These are phyloP conservation scores for Glaucopsyche alexis DNA, from an alignment of 2,888 invertebrate species.

Conservation along the genomic window DNA sequence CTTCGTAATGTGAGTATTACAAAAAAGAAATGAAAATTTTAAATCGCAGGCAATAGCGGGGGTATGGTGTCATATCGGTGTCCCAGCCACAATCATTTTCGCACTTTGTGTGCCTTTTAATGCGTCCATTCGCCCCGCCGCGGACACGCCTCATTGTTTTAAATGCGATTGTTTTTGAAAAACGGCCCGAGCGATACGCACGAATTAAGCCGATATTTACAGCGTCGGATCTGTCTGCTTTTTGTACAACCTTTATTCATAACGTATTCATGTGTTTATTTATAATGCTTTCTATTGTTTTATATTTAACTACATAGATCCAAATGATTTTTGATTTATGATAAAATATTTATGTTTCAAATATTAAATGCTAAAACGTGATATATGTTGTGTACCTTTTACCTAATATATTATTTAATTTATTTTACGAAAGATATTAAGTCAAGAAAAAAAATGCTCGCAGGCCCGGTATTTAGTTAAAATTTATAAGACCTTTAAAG, in stretches of 20 bases:
- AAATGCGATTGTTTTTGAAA: slow-evolving; percentile 66
- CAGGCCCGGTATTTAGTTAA: no score
- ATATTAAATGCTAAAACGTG: neutral
- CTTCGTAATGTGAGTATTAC: neutral
- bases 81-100: slow-evolving; percentile 37
- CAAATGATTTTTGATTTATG: neutral
- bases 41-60: neutral
- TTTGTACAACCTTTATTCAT: slow-evolving; percentile 26
- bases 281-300: slow-evolving; percentile 25
- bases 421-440: no score
- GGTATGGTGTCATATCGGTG: slow-evolving; percentile 13
- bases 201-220: slow-evolving; percentile 60
- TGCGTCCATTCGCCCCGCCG: slow-evolving; percentile 47
- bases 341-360: neutral
- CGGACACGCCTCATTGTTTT: slow-evolving; percentile 62
- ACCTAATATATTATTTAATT: no score
- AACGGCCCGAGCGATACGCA: slow-evolving; percentile 51
- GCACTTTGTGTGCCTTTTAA: slow-evolving; percentile 40
- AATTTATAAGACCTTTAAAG: no score
- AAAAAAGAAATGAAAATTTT: neutral
- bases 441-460: no score
- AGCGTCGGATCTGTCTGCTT: slow-evolving; percentile 47
- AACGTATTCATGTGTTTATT: slow-evolving; percentile 26
- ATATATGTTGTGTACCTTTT: no score
- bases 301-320: neutral